Evolutionary conservation across 2,797 vertebrate species (phyloP), one percentile per base, ranked within the genome.

Genomic region (Ctenosaura bakeri): DNA sequence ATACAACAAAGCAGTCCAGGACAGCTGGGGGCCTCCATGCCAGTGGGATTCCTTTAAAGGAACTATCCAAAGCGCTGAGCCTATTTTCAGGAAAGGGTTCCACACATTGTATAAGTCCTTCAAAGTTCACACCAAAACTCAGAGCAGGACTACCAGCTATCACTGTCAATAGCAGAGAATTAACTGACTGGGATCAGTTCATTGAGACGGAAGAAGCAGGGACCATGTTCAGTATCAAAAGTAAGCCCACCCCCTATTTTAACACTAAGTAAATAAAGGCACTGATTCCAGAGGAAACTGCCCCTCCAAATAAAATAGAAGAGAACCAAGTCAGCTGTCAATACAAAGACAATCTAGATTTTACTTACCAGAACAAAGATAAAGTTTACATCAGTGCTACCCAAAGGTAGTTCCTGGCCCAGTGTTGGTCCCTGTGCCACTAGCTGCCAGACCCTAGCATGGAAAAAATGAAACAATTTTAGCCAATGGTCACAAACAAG

Each of bases 111-210:
- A 32, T 69, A 12, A 32, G 6, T 69, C 29, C 66, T 69, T 69
- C 29, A 69, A 69, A 69, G 29, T 69, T 10, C 29, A 69, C 29
- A 13, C 66, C 29, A 69, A 69, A 12, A 69, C 26, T 12, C 24
- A 69, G 8, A 69, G 26, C 9, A n/a, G 66, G 29, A 24, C 66
- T 9, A 69, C 66, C 26, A 32, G 26, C 66, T 29, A 29, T 66
- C 64, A 66, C 29, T 69, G 29, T 32, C 26, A 29, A 29, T 85
- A 62, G 78, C 90, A 79, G 78, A 76, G n/a, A 81, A 29, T 0
- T 82, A 93, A 89, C 62, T 85, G 84, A 46, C 56, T 74, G 77
- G 0, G 0, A 64, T 76, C 94, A 94, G 91, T 8, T 89, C 62
- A 69, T 2, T 69, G 38, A 46, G 8, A 80, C 38, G 22, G n/a